Percentiles rank a stretch among this genome's conserved stretches.
These are phyloP conservation scores for Chrysochloris asiatica DNA, from an alignment of 2,113 vertebrate species.

Conservation along the genomic window DNA sequence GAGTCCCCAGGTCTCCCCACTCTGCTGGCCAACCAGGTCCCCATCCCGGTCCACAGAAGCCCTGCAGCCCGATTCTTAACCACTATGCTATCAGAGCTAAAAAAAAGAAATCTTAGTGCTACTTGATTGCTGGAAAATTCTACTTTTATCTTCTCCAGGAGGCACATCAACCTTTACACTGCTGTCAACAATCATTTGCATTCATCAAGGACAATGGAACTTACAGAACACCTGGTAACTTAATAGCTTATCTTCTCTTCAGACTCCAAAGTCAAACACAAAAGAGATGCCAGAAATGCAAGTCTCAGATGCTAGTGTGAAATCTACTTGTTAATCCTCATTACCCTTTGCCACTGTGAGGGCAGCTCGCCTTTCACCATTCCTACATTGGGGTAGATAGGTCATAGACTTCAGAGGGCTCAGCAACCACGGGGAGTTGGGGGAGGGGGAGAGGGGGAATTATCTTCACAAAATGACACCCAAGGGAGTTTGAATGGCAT, in stretches of 20 bases:
- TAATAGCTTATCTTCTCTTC: not conserved
- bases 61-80: too few species aligned
- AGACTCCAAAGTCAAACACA: not conserved
- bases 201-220: not conserved
- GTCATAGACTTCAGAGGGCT: not conserved
- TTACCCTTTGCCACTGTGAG: accelerated
- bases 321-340: not conserved
- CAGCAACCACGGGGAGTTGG: too few species aligned
- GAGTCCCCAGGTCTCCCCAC: too few species aligned
- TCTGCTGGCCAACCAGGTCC: too few species aligned
- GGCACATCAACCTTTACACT: accelerated
- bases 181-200: not conserved
- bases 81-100: not conserved
- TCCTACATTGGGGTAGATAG: accelerated
- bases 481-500: too few species aligned
- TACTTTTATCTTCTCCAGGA: not conserved
- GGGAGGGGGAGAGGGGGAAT: too few species aligned
- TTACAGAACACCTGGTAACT: not conserved
- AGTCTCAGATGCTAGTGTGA: not conserved
- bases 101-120: not conserved
- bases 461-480: not conserved
- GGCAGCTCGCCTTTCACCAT: not conserved
- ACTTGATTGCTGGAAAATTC: not conserved
- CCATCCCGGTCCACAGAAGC: too few species aligned
- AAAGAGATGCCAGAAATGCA: not conserved